A percentile compares a stretch with the other conserved stretches of the same genome.
Conservation (phyloP, 2,797 vertebrate genomes). For the Xyrichtys novacula region DNA sequence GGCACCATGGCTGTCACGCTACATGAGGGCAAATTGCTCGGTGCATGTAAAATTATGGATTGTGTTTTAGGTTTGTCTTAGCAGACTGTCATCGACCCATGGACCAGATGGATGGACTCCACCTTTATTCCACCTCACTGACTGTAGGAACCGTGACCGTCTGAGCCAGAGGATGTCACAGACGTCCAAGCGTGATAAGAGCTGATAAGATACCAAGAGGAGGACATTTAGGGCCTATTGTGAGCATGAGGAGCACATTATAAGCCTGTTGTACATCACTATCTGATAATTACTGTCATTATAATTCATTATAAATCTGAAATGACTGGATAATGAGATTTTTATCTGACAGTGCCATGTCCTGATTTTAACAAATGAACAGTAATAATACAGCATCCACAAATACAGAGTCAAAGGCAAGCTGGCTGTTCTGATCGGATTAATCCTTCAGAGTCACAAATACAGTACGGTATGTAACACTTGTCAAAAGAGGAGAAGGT, state of each 20-base stretch:
- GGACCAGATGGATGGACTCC: conserved; percentile 57
- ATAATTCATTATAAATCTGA: conserved; percentile 72
- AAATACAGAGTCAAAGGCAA: conserved; percentile 20
- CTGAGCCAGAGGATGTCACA: conserved; percentile 63
- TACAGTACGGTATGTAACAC: neutral
- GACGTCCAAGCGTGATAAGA: conserved; percentile 57
- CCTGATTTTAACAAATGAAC: conserved; percentile 57
- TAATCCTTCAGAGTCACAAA: neutral
- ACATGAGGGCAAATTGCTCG: conserved; percentile 62
- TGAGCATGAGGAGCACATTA: conserved; percentile 62
- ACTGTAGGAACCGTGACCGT: conserved; percentile 48
- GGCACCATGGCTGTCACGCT: conserved; percentile 71
- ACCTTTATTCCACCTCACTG: conserved; percentile 75
- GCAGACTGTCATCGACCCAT: conserved; percentile 42
- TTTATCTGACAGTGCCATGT: conserved; percentile 63
- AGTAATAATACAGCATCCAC: conserved; percentile 30
- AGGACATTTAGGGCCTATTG: conserved; percentile 60
- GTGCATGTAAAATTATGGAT: conserved; percentile 61
- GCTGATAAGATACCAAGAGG: conserved; percentile 69
- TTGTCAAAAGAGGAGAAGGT: neutral
- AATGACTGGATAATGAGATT: conserved; percentile 58
- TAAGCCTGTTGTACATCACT: conserved; percentile 63
- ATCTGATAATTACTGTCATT: conserved; percentile 69
- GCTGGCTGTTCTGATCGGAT: neutral
- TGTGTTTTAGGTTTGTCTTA: conserved; percentile 54